Evolutionary conservation across 2,888 invertebrate species (phyloP), one percentile per base, ranked within the genome.

Genomic region (Candidula unifasciata): DNA sequence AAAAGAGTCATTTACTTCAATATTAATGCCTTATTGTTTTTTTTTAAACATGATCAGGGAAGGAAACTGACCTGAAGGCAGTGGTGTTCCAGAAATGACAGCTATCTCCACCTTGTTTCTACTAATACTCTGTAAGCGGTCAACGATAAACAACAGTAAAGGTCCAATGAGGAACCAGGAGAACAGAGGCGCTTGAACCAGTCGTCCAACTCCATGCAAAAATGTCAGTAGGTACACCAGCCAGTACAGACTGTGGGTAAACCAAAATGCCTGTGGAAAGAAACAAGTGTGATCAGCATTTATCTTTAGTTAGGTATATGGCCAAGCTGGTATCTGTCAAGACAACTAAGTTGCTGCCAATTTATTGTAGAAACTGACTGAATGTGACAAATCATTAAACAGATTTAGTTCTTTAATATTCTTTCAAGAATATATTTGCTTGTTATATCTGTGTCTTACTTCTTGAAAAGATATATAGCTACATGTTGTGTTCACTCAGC

Each of bases 61-160:
- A 27, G 24, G 3, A 44, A 71, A 77, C 52, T 94, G 92, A 95
- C 95, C 94, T 87, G 96, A 95, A 13, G 95, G 95, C 74, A 95
- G 91, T 64, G 95, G 93, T 86, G 95, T 94, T 0, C 95, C 95
- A 84, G 94, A 94, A 30, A 95, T 87, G 1, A 96, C 95, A 21
- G 95, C 94, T 84, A 95, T 95, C 92, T 95, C 95, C 44, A 95
- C 93, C 89, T 95, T 95, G 89, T 95, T 95, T 71, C 95, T 92
- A 84, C 95, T 95, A 18, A 95, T 90, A 86, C 95, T 95, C 80
- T 95, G 92, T n/a, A 95, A 89, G 84, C 94, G 94, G 91, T 96
- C 95, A n/a, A 95, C 86, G 10, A 94, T 93, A 89, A 95, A 96
- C 8, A 95, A 88, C 83, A 95, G 91, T 27, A 94, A 92, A 1